These are phyloP conservation scores for Aldabrachelys gigantea DNA, from an alignment of 2,113 vertebrate genomes.

Conservation along the genomic window DNA sequence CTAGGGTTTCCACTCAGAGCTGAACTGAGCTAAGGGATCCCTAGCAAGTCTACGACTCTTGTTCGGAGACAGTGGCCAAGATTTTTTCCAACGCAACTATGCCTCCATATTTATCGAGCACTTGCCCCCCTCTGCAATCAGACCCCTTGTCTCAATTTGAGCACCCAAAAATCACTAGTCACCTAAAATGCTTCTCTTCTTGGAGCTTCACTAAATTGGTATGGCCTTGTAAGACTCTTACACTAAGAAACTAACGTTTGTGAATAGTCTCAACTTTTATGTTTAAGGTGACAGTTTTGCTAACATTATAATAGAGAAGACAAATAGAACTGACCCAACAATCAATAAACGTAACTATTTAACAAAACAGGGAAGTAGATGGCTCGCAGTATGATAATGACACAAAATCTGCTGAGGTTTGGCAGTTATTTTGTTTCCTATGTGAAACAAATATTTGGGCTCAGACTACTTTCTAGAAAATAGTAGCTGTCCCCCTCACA, in stretches of 20 bases:
- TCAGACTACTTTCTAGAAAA: not conserved
- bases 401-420: not conserved
- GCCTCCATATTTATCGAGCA: not conserved
- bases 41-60: not conserved
- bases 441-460: not conserved
- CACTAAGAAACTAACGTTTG: not conserved
- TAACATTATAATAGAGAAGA: slow-evolving; percentile 29
- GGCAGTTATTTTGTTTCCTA: not conserved
- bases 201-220: not conserved
- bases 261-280: not conserved
- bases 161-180: not conserved
- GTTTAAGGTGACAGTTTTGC: not conserved
- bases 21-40: not conserved
- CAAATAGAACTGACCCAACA: slow-evolving; percentile 4
- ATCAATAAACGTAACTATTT: slow-evolving; percentile 59
- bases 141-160: accelerated
- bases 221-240: not conserved
- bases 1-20: not conserved
- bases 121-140: not conserved
- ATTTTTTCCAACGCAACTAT: not conserved
- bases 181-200: not conserved
- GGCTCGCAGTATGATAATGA: not conserved
- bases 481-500: not conserved
- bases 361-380: slow-evolving; percentile 15
- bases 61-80: not conserved